A percentile compares a stretch with the other conserved stretches of the same genome.
Evolutionary conservation across 2,113 vertebrate species (phyloP).

Genomic region (Albula glossodonta): DNA sequence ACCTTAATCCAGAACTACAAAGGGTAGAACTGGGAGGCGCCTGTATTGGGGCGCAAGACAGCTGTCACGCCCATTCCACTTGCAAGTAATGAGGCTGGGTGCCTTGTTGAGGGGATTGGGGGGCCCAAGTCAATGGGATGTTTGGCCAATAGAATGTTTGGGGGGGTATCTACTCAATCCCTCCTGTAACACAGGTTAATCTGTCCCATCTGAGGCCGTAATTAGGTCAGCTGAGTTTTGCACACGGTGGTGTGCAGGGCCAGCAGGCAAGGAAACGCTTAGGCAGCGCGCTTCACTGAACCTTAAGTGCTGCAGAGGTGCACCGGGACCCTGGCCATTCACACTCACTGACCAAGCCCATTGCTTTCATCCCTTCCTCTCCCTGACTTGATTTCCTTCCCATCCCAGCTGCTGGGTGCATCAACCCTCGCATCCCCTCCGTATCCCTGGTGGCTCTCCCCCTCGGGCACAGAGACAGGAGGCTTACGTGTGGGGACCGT

Average conservation of each 20-base stretch:
- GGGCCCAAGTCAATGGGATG: too few species aligned
- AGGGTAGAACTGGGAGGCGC: too few species aligned
- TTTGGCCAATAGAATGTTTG: too few species aligned
- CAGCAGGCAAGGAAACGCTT: not conserved
- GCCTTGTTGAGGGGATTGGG: not conserved
- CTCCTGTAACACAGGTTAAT: not conserved
- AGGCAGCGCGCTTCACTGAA: not conserved
- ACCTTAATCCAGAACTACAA: not conserved
- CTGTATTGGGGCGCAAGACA: not conserved
- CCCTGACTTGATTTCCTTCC: not conserved
- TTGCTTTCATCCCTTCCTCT: not conserved
- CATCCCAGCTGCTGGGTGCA: not conserved
- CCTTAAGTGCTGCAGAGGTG: not conserved
- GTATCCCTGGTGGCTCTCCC: not conserved
- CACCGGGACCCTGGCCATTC: not conserved
- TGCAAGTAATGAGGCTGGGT: not conserved
- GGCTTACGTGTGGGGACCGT: not conserved
- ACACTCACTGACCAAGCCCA: too few species aligned
- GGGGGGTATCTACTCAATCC: not conserved
- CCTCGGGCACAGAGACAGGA: constrained; percentile 4
- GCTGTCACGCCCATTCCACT: not conserved
- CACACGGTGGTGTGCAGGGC: not conserved
- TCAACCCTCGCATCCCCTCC: not conserved
- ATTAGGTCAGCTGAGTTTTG: not conserved
- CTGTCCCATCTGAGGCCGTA: not conserved